Evolutionary conservation across 1,140 invertebrate genomes (phyloP), one percentile per base, ranked within the genome.

Genomic region (Idris sp.): DNA sequence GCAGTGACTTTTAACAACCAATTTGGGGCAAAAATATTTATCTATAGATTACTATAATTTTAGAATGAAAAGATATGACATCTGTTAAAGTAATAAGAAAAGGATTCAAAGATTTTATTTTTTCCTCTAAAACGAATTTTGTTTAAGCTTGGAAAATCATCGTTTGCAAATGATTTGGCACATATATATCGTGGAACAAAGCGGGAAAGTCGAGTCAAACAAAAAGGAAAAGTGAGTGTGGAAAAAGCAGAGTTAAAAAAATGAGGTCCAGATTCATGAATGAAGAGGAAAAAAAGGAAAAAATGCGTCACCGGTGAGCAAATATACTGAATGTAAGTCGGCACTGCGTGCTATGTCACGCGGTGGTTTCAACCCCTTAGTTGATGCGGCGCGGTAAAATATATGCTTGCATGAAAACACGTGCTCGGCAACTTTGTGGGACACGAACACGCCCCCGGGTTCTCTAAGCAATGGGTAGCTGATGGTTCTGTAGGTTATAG

Each of bases 401-500:
- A 62, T 67, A 35, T 65, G 56, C 68, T 68, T 69, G 41, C 62
- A 72, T 76, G 69, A 77, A 77, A 80, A 77, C 74, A 77, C 77
- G 75, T 79, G 68, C 72, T 68, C 48, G 40, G 46, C 58, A 46
- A 61, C 56, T 68, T 69, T 44, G 58, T 54, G 54, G 72, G 72
- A 62, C 44, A 77, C 79, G 77, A 79, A 76, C 75, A 83, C 81
- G 78, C 81, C 81, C 76, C 79, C 69, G 76, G 72, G 40, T 61
- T 38, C 54, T 73, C 68, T 79, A 74, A 76, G 79, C 78, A 77
- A 79, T n/a, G 80, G 81, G 76, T 82, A 76, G 78, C 36, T 80
- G 62, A 64, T 49, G 62, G 41, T 61, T 67, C 74, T 77, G 81
- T 76, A 78, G 81, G 81, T 75, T 79, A 78, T 81, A 78, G 79